Evolutionary conservation across 2,113 vertebrate species (phyloP).

Genomic region (Oncorhynchus kisutch): DNA sequence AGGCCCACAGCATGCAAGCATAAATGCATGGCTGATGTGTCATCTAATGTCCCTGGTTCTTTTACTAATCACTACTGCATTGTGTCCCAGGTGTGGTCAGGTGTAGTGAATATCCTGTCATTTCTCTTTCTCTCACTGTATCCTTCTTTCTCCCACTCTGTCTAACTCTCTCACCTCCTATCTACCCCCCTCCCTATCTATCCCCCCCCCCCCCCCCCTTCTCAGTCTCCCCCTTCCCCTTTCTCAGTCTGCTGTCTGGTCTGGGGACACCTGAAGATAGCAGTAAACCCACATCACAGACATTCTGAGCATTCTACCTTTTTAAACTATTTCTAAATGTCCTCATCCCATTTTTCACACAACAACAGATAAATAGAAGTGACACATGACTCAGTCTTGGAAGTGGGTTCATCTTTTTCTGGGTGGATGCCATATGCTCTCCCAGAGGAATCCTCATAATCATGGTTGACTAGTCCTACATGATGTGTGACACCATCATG

Average conservation of each 20-base stretch:
- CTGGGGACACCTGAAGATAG: constrained; percentile 39
- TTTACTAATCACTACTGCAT: background rate
- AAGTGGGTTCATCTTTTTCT: background rate
- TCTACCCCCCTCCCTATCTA: background rate
- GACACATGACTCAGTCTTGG: background rate
- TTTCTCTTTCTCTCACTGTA: background rate
- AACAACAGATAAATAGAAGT: background rate
- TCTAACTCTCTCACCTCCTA: background rate
- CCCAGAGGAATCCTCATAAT: no score
- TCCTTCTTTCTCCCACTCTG: constrained; percentile 5
- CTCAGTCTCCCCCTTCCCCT: no score
- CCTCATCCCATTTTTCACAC: constrained; percentile 28
- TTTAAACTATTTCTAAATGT: constrained; percentile 52
- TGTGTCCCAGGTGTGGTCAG: constrained; percentile 51
- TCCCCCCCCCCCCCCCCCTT: background rate
- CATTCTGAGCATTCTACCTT: constrained; percentile 72
- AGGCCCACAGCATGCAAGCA: constrained; percentile 2
- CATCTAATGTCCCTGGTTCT: constrained; percentile 14
- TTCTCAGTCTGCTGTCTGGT: constrained; percentile 8
- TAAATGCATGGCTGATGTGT: constrained; percentile 26
- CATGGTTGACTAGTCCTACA: no score
- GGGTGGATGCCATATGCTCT: background rate
- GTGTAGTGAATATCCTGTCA: constrained; percentile 23
- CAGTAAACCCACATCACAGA: constrained; percentile 52
- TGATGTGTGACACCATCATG: no score